Percentiles rank a stretch among this genome's conserved stretches.
Evolutionary conservation across 2,797 vertebrate genomes (phyloP).

Genomic region (Dipus sagitta): DNA sequence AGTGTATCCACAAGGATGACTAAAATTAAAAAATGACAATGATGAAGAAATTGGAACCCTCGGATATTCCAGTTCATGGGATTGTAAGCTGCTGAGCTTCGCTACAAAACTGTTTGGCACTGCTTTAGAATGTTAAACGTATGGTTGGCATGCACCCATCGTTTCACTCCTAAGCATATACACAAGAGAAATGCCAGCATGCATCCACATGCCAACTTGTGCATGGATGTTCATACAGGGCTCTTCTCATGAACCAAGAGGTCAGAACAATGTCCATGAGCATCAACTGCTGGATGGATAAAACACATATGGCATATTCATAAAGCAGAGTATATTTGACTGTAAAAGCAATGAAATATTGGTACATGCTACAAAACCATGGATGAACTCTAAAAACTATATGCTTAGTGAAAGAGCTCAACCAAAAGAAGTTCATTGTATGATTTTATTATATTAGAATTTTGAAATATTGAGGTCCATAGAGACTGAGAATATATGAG

Average conservation of each 20-base stretch:
- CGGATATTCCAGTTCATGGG: not conserved
- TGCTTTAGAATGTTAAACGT: not conserved
- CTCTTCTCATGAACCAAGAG: not conserved
- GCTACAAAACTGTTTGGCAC: not conserved
- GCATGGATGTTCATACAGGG: not conserved
- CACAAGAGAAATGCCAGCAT: not conserved
- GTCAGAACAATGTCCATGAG: not conserved
- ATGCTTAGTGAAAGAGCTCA: not conserved
- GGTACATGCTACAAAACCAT: not conserved
- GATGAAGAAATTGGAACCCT: not conserved
- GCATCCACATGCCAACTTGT: not conserved
- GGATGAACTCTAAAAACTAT: not conserved
- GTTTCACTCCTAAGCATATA: not conserved
- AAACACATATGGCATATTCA: not conserved
- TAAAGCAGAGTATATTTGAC: not conserved
- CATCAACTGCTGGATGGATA: not conserved
- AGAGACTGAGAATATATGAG: not conserved
- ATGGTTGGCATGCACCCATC: not conserved
- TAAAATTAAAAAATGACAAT: conserved; percentile 4
- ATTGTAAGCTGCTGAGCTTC: not conserved
- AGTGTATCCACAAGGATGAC: not conserved
- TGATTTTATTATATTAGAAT: not conserved
- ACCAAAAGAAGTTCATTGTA: not conserved
- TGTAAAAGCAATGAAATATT: not conserved
- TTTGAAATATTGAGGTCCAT: not conserved